Base-by-base conservation (phyloP, 2,113 vertebrate species). In the Oreotrochilus melanogaster region DNA sequence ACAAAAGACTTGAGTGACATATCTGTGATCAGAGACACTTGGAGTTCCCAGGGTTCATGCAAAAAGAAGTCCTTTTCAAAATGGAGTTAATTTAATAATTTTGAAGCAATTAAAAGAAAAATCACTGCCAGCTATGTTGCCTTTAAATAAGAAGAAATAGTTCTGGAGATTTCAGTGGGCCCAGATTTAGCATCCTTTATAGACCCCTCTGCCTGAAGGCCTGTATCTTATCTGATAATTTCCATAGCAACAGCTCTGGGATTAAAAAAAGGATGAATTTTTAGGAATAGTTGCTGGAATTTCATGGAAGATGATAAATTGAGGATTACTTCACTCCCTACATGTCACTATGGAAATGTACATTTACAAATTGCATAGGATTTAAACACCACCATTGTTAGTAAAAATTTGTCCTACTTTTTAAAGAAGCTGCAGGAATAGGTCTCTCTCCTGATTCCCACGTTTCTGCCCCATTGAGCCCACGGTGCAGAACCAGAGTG, bases 171-270 rank as follows among this genome's bases (percentile, higher is more conserved):
- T 57, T 95, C 92, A 96, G 81, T 92, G 96, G 97, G 93, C 95
- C 96, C 97, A 97, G 95, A 97, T 79, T 96, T 92, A 97, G 96
- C 93, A 95, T 96, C 85, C 88, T 94, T 97, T 60, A 61, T 37
- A 94, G 95, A 85, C 95, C 95, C 97, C 97, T 98, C 97, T 98
- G 98, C 97, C 96, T 98, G 96, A 88, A 97, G 98, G 97, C 95
- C 97, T 95, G 92, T 95, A 89, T 98, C 95, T 98, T 98, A 98
- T 98, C 97, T 96, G 97, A 97, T 98, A 90, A 97, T 99, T 98
- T 98, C 98, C 98, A 98, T 98, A 95, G 98, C 97, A 98, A 98
- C 98, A 6, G 93, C 97, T 93, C 95, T 97, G 97, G 98, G 97
- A 97, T 98, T 98, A 98, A 97, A 98, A 97, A 97, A 92, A 96